These are phyloP conservation scores for Eubucco bourcierii DNA, from an alignment of 2,113 vertebrate genomes.

Conservation along the genomic window DNA sequence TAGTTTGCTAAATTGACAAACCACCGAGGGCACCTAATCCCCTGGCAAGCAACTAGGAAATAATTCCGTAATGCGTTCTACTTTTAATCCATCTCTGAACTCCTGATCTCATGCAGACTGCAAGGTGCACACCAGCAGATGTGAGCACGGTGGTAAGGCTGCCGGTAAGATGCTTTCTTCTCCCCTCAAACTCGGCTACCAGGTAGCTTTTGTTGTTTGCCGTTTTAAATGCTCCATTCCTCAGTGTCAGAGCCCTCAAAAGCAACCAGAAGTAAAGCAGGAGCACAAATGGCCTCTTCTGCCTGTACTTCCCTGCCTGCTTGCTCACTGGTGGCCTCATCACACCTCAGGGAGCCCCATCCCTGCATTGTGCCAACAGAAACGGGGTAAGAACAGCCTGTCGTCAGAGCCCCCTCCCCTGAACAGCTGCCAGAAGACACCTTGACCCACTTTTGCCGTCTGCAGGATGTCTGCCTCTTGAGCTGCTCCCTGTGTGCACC, in stretches of 20 bases:
- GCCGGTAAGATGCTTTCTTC: neutral
- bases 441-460: constrained; percentile 22
- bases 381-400: neutral
- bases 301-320: neutral
- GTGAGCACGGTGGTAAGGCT: neutral
- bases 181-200: neutral
- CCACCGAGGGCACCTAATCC: neutral
- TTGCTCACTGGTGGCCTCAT: neutral
- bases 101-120: neutral
- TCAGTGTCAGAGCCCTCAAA: neutral
- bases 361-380: neutral
- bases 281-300: neutral
- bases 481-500: neutral
- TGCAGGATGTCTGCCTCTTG: neutral
- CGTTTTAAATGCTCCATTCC: neutral
- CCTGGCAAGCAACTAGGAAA: neutral
- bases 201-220: neutral
- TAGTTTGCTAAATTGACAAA: neutral
- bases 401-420: neutral
- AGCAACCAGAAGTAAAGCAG: neutral
- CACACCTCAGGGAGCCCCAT: neutral
- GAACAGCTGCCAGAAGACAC: constrained; percentile 6
- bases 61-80: neutral
- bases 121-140: rapidly evolving
- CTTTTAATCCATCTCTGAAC: neutral